phyloP scores from a whole-genome alignment of 1,140 invertebrate genomes.

The Cyrtorhinus lividipennis region DNA sequence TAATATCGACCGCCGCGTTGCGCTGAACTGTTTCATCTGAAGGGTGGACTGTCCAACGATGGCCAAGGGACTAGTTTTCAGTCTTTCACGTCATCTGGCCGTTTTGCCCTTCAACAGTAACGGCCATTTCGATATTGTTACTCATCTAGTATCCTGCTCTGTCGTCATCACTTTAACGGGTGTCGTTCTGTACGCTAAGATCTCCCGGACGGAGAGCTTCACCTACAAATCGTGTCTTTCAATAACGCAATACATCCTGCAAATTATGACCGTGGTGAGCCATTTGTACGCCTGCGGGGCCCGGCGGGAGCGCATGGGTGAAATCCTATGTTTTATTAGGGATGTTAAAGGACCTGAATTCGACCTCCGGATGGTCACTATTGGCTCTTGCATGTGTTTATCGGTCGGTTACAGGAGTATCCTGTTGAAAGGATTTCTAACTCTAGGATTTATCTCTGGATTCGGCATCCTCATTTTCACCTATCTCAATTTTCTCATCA shows the following conservation, averaged over 20 bases:
- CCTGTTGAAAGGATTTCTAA: neutral
- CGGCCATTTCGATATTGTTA: neutral
- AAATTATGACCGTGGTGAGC: neutral
- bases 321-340: neutral
- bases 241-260: neutral
- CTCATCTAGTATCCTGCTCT: neutral
- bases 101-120: neutral
- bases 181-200: neutral
- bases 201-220: neutral
- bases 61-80: neutral
- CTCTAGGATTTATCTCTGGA: neutral
- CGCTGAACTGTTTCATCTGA: too few relatives aligned
- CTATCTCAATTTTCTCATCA: neutral
- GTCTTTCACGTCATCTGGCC: neutral
- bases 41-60: too few relatives aligned
- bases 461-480: neutral
- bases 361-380: neutral
- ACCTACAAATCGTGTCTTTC: neutral
- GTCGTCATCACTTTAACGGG: neutral
- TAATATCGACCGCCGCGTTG: too few relatives aligned
- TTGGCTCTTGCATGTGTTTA: neutral
- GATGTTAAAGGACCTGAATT: neutral
- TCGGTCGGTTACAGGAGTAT: neutral
- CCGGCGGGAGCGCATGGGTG: neutral
- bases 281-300: neutral